Conservation (phyloP, 2,113 vertebrate species). For the Poeciliopsis occidentalis region DNA sequence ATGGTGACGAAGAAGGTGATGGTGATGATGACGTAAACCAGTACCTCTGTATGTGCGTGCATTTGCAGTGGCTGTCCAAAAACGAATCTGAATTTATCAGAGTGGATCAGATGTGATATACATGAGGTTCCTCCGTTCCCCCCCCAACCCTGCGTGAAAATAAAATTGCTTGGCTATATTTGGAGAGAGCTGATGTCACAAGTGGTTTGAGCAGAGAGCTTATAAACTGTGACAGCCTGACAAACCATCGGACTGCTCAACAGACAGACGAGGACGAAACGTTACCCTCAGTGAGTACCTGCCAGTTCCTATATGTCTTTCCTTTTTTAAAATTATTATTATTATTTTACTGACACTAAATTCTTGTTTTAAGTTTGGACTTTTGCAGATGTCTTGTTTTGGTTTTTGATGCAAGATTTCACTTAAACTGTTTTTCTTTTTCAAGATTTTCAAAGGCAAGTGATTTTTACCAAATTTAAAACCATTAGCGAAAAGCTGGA, state of each 20-base stretch:
- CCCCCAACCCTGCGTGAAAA: constrained; percentile 29
- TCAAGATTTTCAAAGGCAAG: background rate
- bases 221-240: constrained; percentile 77
- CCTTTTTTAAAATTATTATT: background rate
- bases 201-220: constrained; percentile 72
- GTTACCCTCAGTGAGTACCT: constrained; percentile 64
- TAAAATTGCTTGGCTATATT: constrained; percentile 79
- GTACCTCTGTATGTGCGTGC: constrained; percentile 9
- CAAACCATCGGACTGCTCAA: constrained; percentile 60
- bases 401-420: background rate
- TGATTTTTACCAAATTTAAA: too few relatives aligned
- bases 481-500: too few relatives aligned
- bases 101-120: background rate
- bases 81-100: background rate
- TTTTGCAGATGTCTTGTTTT: background rate
- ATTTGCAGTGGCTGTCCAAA: background rate
- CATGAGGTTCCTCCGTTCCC: constrained; percentile 23
- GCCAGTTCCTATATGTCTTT: background rate
- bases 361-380: background rate
- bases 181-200: constrained; percentile 83
- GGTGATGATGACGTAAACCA: constrained; percentile 55
- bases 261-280: constrained; percentile 52
- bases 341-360: background rate
- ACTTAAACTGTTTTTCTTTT: background rate
- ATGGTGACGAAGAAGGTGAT: constrained; percentile 61